These are phyloP conservation scores for Scolanthus callimorphus DNA, from an alignment of 92 coral and sea anemone species.

Conservation along the genomic window DNA sequence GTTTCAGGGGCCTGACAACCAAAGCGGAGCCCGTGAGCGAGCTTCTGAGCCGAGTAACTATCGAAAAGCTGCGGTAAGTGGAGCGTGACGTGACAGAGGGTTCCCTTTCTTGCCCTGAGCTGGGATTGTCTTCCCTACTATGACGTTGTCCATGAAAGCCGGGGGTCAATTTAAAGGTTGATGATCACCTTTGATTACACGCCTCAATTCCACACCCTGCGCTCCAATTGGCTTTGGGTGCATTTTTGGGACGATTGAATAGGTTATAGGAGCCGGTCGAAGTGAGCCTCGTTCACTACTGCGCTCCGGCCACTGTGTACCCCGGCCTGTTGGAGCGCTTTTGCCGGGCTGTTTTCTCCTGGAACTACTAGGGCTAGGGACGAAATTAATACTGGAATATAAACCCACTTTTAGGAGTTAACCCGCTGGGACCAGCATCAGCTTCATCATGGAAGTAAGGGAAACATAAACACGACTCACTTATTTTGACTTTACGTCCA, in stretches of 20 bases:
- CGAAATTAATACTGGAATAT: constrained; percentile 13
- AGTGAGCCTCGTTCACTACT: constrained; percentile 12
- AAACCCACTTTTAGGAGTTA: neutral
- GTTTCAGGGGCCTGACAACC: constrained; percentile 24
- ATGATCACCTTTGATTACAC: constrained; percentile 1
- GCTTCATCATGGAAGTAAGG: constrained; percentile 63
- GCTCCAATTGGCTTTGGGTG: constrained; percentile 40
- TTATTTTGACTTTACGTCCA: constrained; percentile 40
- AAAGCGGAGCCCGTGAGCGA: neutral
- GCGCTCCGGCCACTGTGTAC: constrained; percentile 11
- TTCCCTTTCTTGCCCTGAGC: neutral
- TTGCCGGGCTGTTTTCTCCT: constrained; percentile 18
- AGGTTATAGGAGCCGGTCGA: constrained; percentile 11
- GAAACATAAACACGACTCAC: constrained; percentile 9
- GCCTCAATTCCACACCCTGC: constrained; percentile 23
- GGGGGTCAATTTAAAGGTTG: constrained; percentile 6
- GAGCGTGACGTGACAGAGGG: constrained; percentile 20
- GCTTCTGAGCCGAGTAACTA: constrained; percentile 18
- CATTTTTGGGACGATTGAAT: constrained; percentile 24
- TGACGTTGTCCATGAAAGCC: neutral
- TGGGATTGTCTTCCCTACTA: neutral
- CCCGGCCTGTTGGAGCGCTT: constrained; percentile 22
- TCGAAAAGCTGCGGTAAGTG: constrained; percentile 5
- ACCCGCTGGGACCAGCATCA: constrained; percentile 35
- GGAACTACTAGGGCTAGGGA: constrained; percentile 18